Evolutionary conservation across 2,113 vertebrate species (phyloP).

Genomic region (Sapayoa aenigma): DNA sequence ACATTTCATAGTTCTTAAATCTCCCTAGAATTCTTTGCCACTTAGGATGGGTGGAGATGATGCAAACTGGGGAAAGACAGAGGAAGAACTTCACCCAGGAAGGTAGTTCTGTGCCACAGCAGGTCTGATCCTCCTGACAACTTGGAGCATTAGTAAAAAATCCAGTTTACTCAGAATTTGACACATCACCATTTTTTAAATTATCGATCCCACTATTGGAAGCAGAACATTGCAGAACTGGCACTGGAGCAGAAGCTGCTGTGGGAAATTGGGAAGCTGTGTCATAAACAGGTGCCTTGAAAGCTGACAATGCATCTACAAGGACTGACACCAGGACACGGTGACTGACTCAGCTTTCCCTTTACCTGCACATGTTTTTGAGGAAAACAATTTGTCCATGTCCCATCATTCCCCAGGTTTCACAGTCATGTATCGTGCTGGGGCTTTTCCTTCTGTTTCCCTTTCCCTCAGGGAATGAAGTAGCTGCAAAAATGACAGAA

Average conservation of each 20-base stretch:
- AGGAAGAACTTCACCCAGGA: neutral
- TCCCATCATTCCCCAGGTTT: neutral
- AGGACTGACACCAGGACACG: neutral
- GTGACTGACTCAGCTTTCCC: rapidly evolving
- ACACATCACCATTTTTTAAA: neutral
- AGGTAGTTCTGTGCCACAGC: neutral
- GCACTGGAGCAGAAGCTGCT: neutral
- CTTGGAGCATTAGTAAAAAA: neutral
- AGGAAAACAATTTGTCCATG: neutral
- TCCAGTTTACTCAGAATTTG: neutral
- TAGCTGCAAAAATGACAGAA: no score
- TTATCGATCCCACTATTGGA: neutral
- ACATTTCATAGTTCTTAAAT: neutral
- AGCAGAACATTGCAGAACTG: neutral
- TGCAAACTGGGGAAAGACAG: neutral
- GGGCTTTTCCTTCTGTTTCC: neutral
- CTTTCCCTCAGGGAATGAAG: neutral
- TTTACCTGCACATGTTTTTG: neutral
- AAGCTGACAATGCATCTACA: neutral
- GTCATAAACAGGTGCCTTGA: no score
- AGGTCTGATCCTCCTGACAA: neutral
- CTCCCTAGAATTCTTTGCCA: neutral
- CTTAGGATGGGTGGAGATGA: neutral
- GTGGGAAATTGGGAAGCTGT: neutral
- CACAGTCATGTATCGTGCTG: rapidly evolving